These are phyloP conservation scores for Graptemys geographica DNA, from an alignment of 2,797 vertebrate species.

Conservation along the genomic window DNA sequence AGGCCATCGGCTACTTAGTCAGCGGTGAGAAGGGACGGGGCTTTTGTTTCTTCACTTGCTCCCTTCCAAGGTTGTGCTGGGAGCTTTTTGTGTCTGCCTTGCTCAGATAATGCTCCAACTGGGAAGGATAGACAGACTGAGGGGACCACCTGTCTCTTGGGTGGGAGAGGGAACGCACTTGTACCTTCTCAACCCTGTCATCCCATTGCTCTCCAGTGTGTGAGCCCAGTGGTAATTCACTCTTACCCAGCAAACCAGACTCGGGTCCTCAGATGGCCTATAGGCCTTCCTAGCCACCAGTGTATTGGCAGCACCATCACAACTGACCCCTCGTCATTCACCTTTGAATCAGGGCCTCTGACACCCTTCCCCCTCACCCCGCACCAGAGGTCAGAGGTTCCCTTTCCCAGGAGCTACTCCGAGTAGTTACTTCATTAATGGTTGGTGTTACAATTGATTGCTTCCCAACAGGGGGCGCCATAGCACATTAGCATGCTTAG, in stretches of 20 bases:
- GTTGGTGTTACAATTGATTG: not conserved
- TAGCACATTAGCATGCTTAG: not conserved
- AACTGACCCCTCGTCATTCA: not conserved
- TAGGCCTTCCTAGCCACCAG: not conserved
- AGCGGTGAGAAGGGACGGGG: slow-evolving; percentile 78
- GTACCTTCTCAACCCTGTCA: not conserved
- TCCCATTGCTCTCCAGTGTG: not conserved
- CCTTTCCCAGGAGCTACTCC: not conserved
- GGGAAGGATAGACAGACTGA: not conserved
- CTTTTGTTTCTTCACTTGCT: not conserved
- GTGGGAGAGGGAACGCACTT: not conserved
- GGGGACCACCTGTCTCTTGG: not conserved
- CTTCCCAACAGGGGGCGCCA: no score
- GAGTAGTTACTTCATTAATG: not conserved
- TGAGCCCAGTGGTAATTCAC: not conserved
- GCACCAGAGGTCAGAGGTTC: not conserved
- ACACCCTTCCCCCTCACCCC: accelerated
- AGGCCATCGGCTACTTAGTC: slow-evolving; percentile 81
- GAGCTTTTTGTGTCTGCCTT: not conserved
- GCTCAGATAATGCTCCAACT: not conserved
- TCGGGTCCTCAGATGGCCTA: not conserved
- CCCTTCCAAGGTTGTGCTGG: not conserved
- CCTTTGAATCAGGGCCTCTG: not conserved
- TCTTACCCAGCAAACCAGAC: not conserved
- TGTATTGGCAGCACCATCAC: not conserved